Evolutionary conservation across 1,140 invertebrate genomes (phyloP).

Genomic region (Hydropsyche tenuis): DNA sequence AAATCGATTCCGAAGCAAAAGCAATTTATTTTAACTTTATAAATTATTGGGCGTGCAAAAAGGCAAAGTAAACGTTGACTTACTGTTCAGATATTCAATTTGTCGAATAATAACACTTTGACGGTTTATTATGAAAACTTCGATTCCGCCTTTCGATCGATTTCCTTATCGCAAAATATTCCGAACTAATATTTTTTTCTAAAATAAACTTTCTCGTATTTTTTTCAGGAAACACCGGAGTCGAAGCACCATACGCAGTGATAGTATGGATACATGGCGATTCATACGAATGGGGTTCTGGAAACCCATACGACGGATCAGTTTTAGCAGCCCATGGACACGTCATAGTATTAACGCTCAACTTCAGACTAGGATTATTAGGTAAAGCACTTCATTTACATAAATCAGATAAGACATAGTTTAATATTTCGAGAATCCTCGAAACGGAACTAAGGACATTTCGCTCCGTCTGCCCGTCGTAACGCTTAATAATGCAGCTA

Average conservation of each 20-base stretch:
- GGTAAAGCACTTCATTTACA: slow-evolving; percentile 65
- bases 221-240: slow-evolving; percentile 71
- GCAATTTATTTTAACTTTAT: too few relatives aligned
- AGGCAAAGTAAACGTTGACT: too few relatives aligned
- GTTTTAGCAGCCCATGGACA: slow-evolving; percentile 87
- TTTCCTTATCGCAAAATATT: too few relatives aligned
- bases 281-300: slow-evolving; percentile 85
- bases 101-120: slow-evolving; percentile 3
- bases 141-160: too few relatives aligned
- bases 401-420: not conserved
- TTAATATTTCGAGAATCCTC: too few relatives aligned
- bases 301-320: slow-evolving; percentile 85
- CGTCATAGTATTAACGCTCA: slow-evolving; percentile 88
- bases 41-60: too few relatives aligned
- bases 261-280: slow-evolving; percentile 86
- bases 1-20: too few relatives aligned
- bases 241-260: slow-evolving; percentile 75
- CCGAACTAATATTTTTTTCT: too few relatives aligned
- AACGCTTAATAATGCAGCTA: too few relatives aligned
- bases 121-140: too few relatives aligned
- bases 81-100: slow-evolving; percentile 33
- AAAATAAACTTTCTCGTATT: slow-evolving; percentile 34
- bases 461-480: too few relatives aligned
- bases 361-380: slow-evolving; percentile 86
- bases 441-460: too few relatives aligned